phyloP scores from a whole-genome alignment of 2,113 vertebrate genomes.

The Nothocercus julius region DNA sequence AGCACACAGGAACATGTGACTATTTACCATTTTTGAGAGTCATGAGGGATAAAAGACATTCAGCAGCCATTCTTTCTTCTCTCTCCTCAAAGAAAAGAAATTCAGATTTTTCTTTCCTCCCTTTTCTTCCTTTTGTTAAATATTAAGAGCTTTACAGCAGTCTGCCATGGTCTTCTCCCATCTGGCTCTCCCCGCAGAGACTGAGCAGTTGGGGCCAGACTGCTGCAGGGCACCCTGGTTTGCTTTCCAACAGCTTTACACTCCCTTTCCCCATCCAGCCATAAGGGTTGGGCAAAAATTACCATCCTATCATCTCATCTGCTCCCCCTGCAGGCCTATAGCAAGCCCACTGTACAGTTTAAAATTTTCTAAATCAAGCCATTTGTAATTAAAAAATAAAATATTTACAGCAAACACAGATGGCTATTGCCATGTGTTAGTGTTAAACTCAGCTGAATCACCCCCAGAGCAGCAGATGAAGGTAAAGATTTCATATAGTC shows the following conservation, averaged over 20 bases:
- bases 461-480: slow-evolving; percentile 55
- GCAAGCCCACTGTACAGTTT: neutral
- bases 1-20: neutral
- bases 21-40: neutral
- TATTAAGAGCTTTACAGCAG: neutral
- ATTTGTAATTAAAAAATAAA: slow-evolving; percentile 67
- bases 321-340: neutral
- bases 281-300: neutral
- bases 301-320: neutral
- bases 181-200: neutral
- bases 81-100: neutral
- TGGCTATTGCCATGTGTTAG: slow-evolving; percentile 63
- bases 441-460: slow-evolving; percentile 62
- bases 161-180: neutral
- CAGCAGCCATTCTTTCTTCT: neutral
- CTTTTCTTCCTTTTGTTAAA: neutral
- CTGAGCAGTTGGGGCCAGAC: neutral
- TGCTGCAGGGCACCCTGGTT: neutral
- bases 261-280: neutral
- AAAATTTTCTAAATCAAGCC: slow-evolving; percentile 24
- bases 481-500: slow-evolving; percentile 32
- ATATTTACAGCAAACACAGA: slow-evolving; percentile 73
- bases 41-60: neutral
- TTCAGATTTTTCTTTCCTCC: neutral
- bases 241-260: neutral